Base-by-base conservation (phyloP, 1,140 invertebrate genomes). In the Trissolcus basalis region DNA sequence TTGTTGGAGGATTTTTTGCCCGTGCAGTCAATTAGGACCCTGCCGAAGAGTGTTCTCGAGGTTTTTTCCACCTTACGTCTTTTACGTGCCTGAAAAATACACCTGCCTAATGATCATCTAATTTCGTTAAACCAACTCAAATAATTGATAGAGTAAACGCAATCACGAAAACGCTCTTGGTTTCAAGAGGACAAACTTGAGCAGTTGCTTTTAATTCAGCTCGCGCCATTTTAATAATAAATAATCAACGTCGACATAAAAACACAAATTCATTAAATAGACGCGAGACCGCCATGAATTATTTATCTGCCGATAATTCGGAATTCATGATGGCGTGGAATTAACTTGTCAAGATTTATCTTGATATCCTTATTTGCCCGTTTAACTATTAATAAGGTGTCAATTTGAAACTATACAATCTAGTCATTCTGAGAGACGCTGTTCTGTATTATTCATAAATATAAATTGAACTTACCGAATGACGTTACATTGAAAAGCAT, bases 331-430 rank as follows among this genome's bases (percentile, higher is more conserved):
- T 27, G 19, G 60, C 48, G 5, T 36, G 59, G 65, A 65, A 60
- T 48, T 11, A 4, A 67, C 32, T 35, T 9, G 12, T 59, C 39
- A 51, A 27, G 19, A 27, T 27, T 27, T 74, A 58, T 58, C 58
- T 61, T 39, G 47, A 51, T 58, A 61, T 68, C 51, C 50, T 68
- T 68, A 63, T 56, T 63, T 51, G 58, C 53, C 41, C 49, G 53
- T 47, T 68, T 74, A 68, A 63, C 63, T 63, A 63, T 68, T 74
- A 74, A 74, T 68, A 74, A 74, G 63, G 71, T 74, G 63, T 68
- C 63, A 58, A 74, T 63, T 55, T 61, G 19, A 27, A 49, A 63
- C 71, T 68, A n/a, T n/a, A 63, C 55, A 68, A 68, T 68, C 68
- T 53, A 74, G 56, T 39, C 33, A 35, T 58, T 53, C 44, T 41